phyloP scores from a whole-genome alignment of 1,140 invertebrate species.

The Ridgeia piscesae region DNA sequence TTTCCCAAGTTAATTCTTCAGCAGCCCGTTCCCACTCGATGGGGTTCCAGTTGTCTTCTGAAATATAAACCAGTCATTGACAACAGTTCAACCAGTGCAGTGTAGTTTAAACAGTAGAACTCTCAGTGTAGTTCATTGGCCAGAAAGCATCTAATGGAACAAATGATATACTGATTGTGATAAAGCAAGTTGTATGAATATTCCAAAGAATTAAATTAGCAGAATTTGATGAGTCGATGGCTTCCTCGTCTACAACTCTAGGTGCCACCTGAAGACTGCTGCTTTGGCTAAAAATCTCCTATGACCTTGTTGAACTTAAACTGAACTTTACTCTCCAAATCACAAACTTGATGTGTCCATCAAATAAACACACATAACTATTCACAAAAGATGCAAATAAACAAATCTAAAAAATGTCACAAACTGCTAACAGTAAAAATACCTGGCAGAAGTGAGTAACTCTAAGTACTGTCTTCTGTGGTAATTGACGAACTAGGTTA shows the following conservation, averaged over 20 bases:
- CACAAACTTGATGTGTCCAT: no score
- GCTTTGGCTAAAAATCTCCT: background rate
- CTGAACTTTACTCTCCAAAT: background rate
- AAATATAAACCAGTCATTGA: slow-evolving; percentile 8
- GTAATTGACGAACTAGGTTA: no score
- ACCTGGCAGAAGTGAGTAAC: no score
- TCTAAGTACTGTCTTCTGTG: no score
- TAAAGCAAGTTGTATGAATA: background rate
- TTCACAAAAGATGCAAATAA: no score
- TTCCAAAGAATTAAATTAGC: background rate
- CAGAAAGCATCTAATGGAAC: no score
- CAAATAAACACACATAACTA: no score
- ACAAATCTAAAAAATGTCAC: no score
- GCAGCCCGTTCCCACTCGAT: slow-evolving; percentile 97
- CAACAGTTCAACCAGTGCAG: background rate
- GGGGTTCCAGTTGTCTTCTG: slow-evolving; percentile 94
- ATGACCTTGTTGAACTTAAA: background rate
- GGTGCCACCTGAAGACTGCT: no score
- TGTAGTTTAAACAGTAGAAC: background rate
- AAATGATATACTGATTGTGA: background rate
- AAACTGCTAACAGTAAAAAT: no score
- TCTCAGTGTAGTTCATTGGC: background rate
- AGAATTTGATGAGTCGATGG: background rate
- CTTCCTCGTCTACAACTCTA: background rate
- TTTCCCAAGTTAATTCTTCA: slow-evolving; percentile 97